phyloP scores from a whole-genome alignment of 2,888 invertebrate species.

The Dyspetes luteomarginatus region DNA sequence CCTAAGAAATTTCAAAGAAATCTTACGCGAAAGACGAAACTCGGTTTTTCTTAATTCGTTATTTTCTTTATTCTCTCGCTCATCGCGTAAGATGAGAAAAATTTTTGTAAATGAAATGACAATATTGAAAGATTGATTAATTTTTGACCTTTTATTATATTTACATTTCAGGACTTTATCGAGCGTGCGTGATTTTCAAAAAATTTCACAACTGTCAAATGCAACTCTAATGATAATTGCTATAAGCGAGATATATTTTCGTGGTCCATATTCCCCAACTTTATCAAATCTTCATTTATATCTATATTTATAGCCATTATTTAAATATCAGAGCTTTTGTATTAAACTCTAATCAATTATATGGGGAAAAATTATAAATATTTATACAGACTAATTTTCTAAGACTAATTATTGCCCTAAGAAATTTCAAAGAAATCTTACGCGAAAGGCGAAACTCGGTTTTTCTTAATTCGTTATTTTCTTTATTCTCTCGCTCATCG shows the following conservation, averaged over 20 bases:
- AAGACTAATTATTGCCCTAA: too few species aligned
- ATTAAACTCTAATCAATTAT: too few species aligned
- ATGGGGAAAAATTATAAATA: too few species aligned
- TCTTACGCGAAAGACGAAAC: background rate
- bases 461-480: background rate
- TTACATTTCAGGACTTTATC: too few species aligned
- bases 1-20: background rate
- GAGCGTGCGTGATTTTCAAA: too few species aligned
- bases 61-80: background rate
- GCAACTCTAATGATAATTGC: too few species aligned
- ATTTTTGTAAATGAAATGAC: background rate
- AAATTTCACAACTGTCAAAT: too few species aligned
- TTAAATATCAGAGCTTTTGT: background rate
- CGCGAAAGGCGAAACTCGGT: background rate
- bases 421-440: background rate
- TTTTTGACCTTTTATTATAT: too few species aligned
- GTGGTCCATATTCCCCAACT: too few species aligned
- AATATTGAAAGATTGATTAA: background rate
- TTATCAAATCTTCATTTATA: background rate
- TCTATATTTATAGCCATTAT: background rate
- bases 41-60: background rate
- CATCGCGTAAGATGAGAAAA: background rate
- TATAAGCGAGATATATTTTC: background rate
- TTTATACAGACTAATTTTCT: too few species aligned
- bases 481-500: background rate